Conservation (phyloP, 2,113 vertebrate genomes). For the Varanus komodoensis region DNA sequence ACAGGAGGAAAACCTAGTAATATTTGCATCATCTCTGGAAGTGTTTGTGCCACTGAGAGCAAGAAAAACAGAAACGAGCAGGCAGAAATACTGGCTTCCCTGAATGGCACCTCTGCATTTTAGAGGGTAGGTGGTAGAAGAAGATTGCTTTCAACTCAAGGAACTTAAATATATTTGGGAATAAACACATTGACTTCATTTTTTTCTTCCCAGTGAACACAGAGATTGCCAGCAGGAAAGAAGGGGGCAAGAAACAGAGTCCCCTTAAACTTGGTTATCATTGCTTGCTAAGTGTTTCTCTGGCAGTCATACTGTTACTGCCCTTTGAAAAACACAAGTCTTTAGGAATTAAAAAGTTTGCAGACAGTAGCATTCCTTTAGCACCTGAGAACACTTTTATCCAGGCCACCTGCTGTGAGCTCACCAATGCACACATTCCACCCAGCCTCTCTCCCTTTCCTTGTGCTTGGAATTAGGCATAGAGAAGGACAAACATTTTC, state of each 20-base stretch:
- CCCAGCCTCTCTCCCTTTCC: not conserved
- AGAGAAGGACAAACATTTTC: slow-evolving; percentile 26
- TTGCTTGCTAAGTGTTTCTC: not conserved
- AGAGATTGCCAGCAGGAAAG: not conserved
- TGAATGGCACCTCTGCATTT: not conserved
- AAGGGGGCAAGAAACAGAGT: not conserved
- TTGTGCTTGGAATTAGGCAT: not conserved
- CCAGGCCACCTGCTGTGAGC: not conserved
- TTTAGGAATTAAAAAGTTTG: slow-evolving; percentile 49
- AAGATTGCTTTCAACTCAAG: not conserved
- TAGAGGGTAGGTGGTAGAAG: not conserved
- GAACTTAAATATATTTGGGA: not conserved
- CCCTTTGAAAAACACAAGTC: slow-evolving; percentile 31
- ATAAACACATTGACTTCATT: rapidly evolving
- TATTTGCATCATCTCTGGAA: too few species aligned
- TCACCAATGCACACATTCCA: not conserved
- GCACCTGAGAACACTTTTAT: not conserved
- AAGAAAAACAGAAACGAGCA: not conserved
- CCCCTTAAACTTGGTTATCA: not conserved
- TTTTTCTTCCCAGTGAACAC: not conserved
- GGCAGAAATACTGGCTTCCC: not conserved
- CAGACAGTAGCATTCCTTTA: slow-evolving; percentile 40
- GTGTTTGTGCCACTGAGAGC: not conserved
- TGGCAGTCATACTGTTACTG: not conserved
- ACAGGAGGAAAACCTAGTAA: too few species aligned